phyloP scores from a whole-genome alignment of 1,140 invertebrate species.

The Bursaphelenchus mucronatus region DNA sequence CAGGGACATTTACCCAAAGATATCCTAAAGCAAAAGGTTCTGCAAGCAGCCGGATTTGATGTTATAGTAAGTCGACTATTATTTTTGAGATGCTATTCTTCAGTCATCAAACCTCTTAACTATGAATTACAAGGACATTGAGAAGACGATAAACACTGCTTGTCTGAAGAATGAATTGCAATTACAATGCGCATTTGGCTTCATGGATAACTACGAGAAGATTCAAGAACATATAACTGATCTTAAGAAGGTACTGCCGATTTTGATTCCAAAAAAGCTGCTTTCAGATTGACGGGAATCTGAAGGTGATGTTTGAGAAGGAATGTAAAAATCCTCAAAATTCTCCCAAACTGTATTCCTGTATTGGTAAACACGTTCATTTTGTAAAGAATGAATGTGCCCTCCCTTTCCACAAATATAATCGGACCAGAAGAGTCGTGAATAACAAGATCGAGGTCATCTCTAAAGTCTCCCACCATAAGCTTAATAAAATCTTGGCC shows the following conservation, averaged over 20 bases:
- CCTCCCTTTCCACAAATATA: background rate
- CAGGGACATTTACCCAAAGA: too few species aligned
- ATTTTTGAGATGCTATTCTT: conserved; percentile 12
- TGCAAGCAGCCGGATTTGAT: conserved; percentile 8
- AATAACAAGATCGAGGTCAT: background rate
- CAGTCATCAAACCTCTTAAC: conserved; percentile 22
- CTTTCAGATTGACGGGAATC: conserved; percentile 23
- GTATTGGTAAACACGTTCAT: conserved; percentile 8
- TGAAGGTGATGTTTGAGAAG: conserved; percentile 33
- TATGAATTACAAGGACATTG: background rate
- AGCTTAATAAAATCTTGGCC: background rate
- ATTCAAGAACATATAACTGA: conserved; percentile 23
- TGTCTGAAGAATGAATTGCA: conserved; percentile 35
- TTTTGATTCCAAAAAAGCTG: background rate
- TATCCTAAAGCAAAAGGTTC: too few species aligned
- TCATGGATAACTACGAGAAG: conserved; percentile 17
- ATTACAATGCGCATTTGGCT: conserved; percentile 32
- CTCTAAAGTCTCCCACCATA: background rate
- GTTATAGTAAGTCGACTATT: conserved; percentile 19
- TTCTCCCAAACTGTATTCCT: conserved; percentile 1
- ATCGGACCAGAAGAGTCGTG: background rate
- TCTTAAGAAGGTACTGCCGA: conserved; percentile 21
- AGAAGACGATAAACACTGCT: conserved; percentile 20
- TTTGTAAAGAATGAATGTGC: background rate
- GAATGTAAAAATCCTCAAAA: conserved; percentile 19